phyloP scores from a whole-genome alignment of 2,113 vertebrate genomes.

The Cyphomyrus plagiostoma region DNA sequence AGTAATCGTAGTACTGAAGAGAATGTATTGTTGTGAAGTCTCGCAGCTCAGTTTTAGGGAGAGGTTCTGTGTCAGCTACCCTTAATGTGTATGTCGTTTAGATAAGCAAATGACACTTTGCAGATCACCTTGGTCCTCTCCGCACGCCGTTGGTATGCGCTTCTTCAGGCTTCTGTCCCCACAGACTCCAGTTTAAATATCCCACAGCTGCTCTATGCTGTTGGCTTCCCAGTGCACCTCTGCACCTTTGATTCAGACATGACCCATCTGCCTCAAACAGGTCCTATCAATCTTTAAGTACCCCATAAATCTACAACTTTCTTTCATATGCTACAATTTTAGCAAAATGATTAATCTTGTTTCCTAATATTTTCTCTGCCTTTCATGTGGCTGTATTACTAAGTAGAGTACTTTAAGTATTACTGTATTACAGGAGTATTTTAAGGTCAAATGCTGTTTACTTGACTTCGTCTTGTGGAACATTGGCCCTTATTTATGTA shows the following conservation, averaged over 20 bases:
- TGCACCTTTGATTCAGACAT: not conserved
- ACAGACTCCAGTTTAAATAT: not conserved
- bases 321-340: not conserved
- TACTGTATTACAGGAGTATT: not conserved
- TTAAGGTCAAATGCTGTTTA: not conserved
- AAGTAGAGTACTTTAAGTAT: not conserved
- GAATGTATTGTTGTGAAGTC: not conserved
- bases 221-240: not conserved
- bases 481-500: not conserved
- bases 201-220: not conserved
- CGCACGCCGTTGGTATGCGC: not conserved
- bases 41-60: not conserved
- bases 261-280: not conserved
- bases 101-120: not conserved
- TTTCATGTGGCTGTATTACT: not conserved
- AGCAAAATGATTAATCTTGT: not conserved
- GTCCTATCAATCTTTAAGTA: not conserved
- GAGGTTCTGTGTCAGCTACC: not conserved
- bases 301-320: not conserved
- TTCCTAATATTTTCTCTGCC: not conserved
- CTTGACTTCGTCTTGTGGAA: not conserved
- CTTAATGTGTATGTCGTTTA: not conserved
- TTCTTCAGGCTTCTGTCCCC: not conserved
- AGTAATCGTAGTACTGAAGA: not conserved
- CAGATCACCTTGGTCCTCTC: not conserved